phyloP scores from a whole-genome alignment of 64 coral and sea anemone species.

The Porites lutea region DNA sequence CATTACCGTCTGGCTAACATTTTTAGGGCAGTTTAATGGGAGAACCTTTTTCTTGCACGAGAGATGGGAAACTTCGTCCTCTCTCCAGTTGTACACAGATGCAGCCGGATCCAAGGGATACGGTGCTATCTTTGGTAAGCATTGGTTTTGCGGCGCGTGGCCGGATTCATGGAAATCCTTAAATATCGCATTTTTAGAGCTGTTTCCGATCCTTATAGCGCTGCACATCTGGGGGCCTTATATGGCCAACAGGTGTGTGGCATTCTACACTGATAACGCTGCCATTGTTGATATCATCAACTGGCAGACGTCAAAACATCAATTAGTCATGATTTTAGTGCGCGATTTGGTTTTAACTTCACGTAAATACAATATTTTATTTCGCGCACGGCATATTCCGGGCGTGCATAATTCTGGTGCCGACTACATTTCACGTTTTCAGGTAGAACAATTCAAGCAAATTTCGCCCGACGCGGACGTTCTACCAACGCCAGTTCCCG shows the following conservation, averaged over 20 bases:
- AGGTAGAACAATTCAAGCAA: background rate
- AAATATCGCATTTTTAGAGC: conserved; percentile 32
- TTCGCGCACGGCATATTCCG: conserved; percentile 1
- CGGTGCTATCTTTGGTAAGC: conserved; percentile 1
- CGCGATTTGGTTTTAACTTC: too few species aligned
- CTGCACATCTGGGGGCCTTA: too few species aligned
- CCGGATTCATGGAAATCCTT: background rate
- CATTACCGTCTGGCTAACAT: background rate
- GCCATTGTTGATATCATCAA: conserved; percentile 40
- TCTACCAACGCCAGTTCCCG: background rate
- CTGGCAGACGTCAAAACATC: conserved; percentile 19
- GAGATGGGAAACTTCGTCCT: background rate
- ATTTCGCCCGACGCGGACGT: background rate
- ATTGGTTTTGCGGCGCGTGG: conserved; percentile 24
- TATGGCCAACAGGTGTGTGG: too few species aligned
- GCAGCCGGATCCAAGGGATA: conserved; percentile 2
- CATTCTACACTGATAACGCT: too few species aligned
- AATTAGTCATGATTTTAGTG: conserved; percentile 20
- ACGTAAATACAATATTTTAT: too few species aligned
- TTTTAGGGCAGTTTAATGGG: conserved; percentile 5
- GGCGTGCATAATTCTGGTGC: background rate
- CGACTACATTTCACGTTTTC: background rate
- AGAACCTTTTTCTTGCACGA: conserved; percentile 17
- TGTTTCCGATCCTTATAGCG: conserved; percentile 18
- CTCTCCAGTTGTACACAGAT: background rate